Base-by-base conservation (phyloP, 2,797 vertebrate species). In the Bothrops alternatus region DNA sequence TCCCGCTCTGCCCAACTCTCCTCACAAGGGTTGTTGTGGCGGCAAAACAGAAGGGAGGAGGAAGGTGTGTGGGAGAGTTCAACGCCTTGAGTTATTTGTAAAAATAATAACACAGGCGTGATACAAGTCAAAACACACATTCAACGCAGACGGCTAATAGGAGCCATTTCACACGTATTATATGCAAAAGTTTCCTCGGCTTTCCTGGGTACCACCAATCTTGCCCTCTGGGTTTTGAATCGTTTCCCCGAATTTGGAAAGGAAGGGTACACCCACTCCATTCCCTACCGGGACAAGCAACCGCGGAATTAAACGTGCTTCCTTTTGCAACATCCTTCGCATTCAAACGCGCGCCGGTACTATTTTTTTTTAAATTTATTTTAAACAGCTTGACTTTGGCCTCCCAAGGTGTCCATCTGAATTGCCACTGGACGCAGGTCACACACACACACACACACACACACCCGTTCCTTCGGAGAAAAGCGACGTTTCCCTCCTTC, bases 81-180 rank as follows among this genome's bases (percentile, higher is more conserved):
- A 2, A n/a, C 28, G 50, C 28, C 63, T 69, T 69, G 4, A 14
- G 10, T n/a, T 16, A 13, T 32, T 69, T 14, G 63, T n/a, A n/a
- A 65, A 16, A 63, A 63, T 63, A 28, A 65, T n/a, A 16, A 69
- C 16, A 6, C n/a, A 32, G 63, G 13, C 0, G 13, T 69, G n/a
- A 16, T 32, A 69, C 65, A 32, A 32, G 18, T 32, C 14, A 16
- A 69, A 69, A 16, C 6, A 14, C 90, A 92, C 95, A 95, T 96
- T 95, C 96, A 97, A 96, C 92, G 94, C 95, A 96, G 96, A 94
- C n/a, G 8, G 16, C 90, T 56, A 92, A 93, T 82, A 6, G 93
- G 93, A 95, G 57, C 89, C 56, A 93, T 95, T 95, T 91, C 94
- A 82, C 92, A 92, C 92, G 93, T 92, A 86, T 93, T 95, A 93